Percentiles rank a stretch among this genome's conserved stretches.
Evolutionary conservation across 2,113 vertebrate genomes (phyloP).

Genomic region (Paradisaea rubra): DNA sequence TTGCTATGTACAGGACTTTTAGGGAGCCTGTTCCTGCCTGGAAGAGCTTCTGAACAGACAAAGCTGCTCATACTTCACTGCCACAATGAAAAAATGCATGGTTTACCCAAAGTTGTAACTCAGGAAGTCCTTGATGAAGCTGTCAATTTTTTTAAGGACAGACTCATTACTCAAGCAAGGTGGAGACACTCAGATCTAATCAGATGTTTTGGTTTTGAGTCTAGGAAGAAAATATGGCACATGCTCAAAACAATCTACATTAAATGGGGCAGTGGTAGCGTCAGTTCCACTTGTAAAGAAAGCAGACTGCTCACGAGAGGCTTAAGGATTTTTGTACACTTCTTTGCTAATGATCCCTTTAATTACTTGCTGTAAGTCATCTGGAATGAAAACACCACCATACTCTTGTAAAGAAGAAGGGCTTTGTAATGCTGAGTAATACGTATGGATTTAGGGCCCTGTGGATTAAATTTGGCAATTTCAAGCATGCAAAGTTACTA

Average conservation of each 20-base stretch:
- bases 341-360: conserved; percentile 32
- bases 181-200: not conserved
- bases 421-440: not conserved
- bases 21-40: not conserved
- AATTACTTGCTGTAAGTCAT: conserved; percentile 36
- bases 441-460: not conserved
- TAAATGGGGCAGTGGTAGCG: not conserved
- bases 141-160: not conserved
- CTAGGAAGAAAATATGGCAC: not conserved
- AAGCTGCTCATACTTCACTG: not conserved
- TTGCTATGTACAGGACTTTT: not conserved
- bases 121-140: not conserved
- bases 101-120: not conserved
- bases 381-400: conserved; percentile 4
- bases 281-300: not conserved
- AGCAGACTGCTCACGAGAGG: not conserved
- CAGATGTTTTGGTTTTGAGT: not conserved
- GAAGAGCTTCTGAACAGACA: not conserved
- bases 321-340: conserved; percentile 13
- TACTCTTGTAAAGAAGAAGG: not conserved
- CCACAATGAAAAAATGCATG: not conserved
- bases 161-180: not conserved
- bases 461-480: conserved; percentile 24
- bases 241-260: not conserved
- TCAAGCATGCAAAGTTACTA: conserved; percentile 15